These are phyloP conservation scores for Saccostrea echinata DNA, from an alignment of 1,140 invertebrate species.

Conservation along the genomic window DNA sequence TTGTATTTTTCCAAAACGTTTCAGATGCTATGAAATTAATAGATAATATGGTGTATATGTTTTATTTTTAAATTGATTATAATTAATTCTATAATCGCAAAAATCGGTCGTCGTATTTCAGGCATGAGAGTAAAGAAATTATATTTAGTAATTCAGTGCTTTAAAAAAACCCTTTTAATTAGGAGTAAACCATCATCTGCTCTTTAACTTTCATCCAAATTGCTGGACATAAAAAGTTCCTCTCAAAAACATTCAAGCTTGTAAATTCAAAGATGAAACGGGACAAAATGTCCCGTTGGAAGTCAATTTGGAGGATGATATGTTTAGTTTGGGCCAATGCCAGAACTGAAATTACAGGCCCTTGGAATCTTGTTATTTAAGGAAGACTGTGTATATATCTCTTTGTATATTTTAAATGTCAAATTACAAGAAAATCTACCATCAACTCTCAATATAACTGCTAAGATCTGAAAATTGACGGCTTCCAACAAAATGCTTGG, in stretches of 20 bases:
- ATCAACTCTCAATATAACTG: conserved; percentile 26
- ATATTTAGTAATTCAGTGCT: too few relatives aligned
- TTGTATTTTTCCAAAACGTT: too few relatives aligned
- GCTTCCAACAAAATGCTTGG: not conserved
- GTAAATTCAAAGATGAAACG: conserved; percentile 13
- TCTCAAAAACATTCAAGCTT: not conserved
- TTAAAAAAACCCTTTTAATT: too few relatives aligned
- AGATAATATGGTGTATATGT: too few relatives aligned
- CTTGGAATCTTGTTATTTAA: not conserved
- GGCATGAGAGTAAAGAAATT: too few relatives aligned
- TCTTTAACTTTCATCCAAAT: too few relatives aligned
- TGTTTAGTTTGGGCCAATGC: conserved; percentile 18
- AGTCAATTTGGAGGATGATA: conserved; percentile 10
- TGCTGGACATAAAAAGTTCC: too few relatives aligned
- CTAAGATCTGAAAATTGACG: conserved; percentile 8
- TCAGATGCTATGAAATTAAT: too few relatives aligned
- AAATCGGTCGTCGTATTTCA: too few relatives aligned
- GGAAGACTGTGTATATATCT: not conserved
- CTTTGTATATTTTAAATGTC: conserved; percentile 33
- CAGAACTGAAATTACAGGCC: not conserved
- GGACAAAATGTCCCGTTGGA: conserved; percentile 3
- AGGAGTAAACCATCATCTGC: too few relatives aligned
- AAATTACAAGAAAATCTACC: conserved; percentile 37
- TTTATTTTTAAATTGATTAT: too few relatives aligned
- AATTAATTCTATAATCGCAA: too few relatives aligned